phyloP scores from a whole-genome alignment of 2,797 vertebrate genomes.

The Sparidentex hasta region DNA sequence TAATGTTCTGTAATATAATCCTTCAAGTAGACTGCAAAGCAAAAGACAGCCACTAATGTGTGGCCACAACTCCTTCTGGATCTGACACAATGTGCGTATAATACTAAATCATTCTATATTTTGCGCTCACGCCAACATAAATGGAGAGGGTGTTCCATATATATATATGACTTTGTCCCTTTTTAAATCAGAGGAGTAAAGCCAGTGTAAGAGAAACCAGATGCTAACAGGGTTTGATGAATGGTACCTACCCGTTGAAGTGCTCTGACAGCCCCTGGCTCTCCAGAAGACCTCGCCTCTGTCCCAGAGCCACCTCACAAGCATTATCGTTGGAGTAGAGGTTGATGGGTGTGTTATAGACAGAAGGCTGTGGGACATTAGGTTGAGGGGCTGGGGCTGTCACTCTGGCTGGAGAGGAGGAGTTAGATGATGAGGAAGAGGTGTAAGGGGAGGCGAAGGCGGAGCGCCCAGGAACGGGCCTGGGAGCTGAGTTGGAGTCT shows the following conservation, averaged over 20 bases:
- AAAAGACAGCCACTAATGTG: constrained; percentile 16
- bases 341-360: constrained; percentile 90
- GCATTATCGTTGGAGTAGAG: constrained; percentile 88
- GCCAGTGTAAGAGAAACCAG: constrained; percentile 7
- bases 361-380: constrained; percentile 89
- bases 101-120: background rate
- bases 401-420: constrained; percentile 86
- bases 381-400: constrained; percentile 82
- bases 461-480: constrained; percentile 71
- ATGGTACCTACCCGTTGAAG: constrained; percentile 93
- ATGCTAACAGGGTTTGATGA: background rate
- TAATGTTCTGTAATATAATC: constrained; percentile 22
- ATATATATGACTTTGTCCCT: background rate
- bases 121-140: constrained; percentile 2
- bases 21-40: constrained; percentile 16
- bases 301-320: constrained; percentile 91
- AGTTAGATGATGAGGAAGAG: constrained; percentile 85
- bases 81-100: background rate
- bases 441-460: constrained; percentile 77
- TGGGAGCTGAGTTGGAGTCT: constrained; percentile 72
- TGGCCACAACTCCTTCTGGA: constrained; percentile 8
- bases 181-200: too few species aligned
- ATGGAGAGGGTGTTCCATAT: background rate
- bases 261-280: constrained; percentile 89
- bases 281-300: constrained; percentile 91